Base-by-base conservation (phyloP, 1,140 invertebrate species). In the Ceratina calcarata region DNA sequence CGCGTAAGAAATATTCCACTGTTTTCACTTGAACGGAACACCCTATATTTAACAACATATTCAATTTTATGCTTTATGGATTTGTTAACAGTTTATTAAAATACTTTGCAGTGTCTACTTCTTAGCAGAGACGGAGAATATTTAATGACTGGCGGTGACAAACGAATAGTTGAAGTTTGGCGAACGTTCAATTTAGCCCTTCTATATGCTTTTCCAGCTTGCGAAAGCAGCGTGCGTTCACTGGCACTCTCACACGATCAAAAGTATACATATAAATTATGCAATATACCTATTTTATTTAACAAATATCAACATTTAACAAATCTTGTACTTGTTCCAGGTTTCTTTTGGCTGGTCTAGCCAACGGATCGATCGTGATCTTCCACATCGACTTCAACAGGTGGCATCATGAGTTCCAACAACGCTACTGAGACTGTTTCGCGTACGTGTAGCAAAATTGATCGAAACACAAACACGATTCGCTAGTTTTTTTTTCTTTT, bases 371-470 rank as follows among this genome's bases (percentile, higher is more conserved):
- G 22, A 96, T 99, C 74, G 97, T 99, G 60, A 98, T 99, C 84
- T 99, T 99, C 93, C 98, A 99, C 94, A 99, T 99, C 90, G 99
- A 99, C 93, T 99, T 99, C 94, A 99, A 99, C 93, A 95, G 98
- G 90, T 99, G 99, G 99, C 99, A 99, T 93, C 98, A 99, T 91
- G 98, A 99, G 93, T 99, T 98, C 93, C 98, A 99, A 91, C 97
- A 98, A 92, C 95, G 97, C 86, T 97, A 97, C 94, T 97, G 95
- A 95, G 92, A 90, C 80, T 89, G 87, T 49, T 86, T 88, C 57
- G 83, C 88, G 27, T 88, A 87, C 60, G 81, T 86, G 60, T 81
- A 89, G 78, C 79, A 69, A 64, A 68, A 32, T 61, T 32, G 61
- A 60, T 13, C 78, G 45, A 22, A 22, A 13, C 58, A 45, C 60